Conservation (phyloP, 2,888 invertebrate genomes). For the Trypoxylon attenuatum region DNA sequence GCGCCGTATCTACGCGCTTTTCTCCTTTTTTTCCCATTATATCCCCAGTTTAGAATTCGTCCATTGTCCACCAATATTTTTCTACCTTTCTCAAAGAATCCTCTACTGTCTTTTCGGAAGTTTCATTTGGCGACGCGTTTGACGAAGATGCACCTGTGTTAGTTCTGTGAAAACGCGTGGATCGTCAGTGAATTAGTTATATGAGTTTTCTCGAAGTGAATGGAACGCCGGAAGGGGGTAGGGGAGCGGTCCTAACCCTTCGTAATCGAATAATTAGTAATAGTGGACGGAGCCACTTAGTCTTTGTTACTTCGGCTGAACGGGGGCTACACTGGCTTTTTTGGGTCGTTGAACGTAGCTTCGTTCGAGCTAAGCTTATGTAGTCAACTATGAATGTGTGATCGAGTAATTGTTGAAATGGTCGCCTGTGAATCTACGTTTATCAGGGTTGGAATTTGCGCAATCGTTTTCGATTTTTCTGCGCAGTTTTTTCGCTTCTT, state of each 20-base stretch:
- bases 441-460: no score
- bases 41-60: background rate
- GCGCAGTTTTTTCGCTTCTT: no score
- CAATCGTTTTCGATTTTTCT: no score
- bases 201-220: background rate
- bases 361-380: background rate
- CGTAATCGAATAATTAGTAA: background rate
- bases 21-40: constrained; percentile 31
- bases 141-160: no score
- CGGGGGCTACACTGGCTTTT: background rate
- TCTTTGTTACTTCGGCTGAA: background rate
- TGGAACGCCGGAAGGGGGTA: background rate
- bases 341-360: background rate
- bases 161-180: background rate
- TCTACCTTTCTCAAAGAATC: background rate
- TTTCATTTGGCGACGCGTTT: background rate
- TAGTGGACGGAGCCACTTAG: background rate
- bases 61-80: background rate
- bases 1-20: constrained; percentile 34
- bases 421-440: background rate
- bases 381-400: background rate
- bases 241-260: background rate
- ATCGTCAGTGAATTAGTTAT: background rate
- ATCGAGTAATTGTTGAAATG: background rate
- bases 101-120: background rate